These are phyloP conservation scores for Tenualosa ilisha DNA, from an alignment of 2,797 vertebrate species.

Conservation along the genomic window DNA sequence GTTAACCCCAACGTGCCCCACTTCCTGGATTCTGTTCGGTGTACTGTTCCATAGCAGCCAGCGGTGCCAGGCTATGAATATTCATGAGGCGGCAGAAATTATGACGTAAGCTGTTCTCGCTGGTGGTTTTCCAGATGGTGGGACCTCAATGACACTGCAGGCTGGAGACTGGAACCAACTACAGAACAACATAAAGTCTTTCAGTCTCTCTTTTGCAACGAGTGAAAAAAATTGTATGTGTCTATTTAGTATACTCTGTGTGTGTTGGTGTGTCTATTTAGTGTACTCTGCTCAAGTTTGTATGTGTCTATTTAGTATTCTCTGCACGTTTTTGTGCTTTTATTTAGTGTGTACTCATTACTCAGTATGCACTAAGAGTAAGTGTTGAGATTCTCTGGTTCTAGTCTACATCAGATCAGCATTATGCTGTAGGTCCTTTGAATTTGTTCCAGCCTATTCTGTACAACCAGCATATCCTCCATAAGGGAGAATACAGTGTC, in stretches of 20 bases:
- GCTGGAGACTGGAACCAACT: not conserved
- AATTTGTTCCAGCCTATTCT: not conserved
- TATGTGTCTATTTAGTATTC: too few species aligned
- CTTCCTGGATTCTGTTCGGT: not conserved
- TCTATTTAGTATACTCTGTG: too few species aligned
- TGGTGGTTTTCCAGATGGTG: not conserved
- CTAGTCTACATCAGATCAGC: not conserved
- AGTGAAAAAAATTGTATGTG: not conserved
- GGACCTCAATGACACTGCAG: constrained; percentile 13
- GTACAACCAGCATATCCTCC: not conserved
- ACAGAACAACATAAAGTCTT: not conserved
- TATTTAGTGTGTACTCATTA: not conserved
- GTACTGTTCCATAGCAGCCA: not conserved
- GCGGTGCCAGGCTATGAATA: constrained; percentile 10
- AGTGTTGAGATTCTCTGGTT: not conserved
- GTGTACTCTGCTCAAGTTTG: too few species aligned
- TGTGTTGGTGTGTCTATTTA: too few species aligned
- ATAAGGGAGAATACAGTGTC: not conserved
- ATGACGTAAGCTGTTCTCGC: not conserved
- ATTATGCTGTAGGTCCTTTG: not conserved
- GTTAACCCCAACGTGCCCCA: not conserved
- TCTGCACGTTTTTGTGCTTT: too few species aligned
- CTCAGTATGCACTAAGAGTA: not conserved
- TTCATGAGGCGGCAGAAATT: not conserved
- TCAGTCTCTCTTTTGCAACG: not conserved